Evolutionary conservation across 1,140 invertebrate genomes (phyloP), one percentile per base, ranked within the genome.

Genomic region (Papilio helenus): DNA sequence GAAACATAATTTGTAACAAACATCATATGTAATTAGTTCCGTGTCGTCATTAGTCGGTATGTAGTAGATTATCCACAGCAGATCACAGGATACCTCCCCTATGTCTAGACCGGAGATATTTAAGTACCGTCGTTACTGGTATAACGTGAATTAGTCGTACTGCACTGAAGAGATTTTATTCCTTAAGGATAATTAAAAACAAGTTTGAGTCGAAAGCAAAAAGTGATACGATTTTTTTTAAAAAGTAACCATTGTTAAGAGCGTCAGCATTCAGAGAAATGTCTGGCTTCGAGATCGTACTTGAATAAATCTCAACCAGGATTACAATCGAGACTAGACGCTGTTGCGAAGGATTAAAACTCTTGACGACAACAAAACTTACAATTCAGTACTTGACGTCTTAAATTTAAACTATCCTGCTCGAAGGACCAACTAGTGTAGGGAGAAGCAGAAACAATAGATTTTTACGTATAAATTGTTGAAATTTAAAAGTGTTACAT

Each of bases 41-140:
- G n/a, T 55, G 18, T 23, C 55, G 58, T 61, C 58, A 26, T 61
- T 61, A 58, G 51, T 61, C 58, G 8, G 58, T 26, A n/a, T 58
- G 58, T 20, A 58, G 14, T 58, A 20, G 23, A 61, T 61, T 61
- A 61, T 26, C 23, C 20, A 26, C 58, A 61, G 58, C 12, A 61
- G 10, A 26, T 61, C 58, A 61, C 23, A 16, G 12, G 1, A 7
- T 61, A 61, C 20, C 20, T 61, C 58, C 58, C 58, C 58, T 26
- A 26, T 2, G 58, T 61, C 58, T 61, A 61, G 58, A 61, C 58
- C 58, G 58, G 58, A 61, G 58, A 61, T 26, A 61, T 61, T 61
- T 61, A 61, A 8, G 58, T 26, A 4, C 23, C 20, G 58, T 61
- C 23, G 12, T 61, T 61, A 3, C 58, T 61, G 58, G 23, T 26